Evolutionary conservation across 2,888 invertebrate genomes (phyloP).

Genomic region (Atrina japonica): DNA sequence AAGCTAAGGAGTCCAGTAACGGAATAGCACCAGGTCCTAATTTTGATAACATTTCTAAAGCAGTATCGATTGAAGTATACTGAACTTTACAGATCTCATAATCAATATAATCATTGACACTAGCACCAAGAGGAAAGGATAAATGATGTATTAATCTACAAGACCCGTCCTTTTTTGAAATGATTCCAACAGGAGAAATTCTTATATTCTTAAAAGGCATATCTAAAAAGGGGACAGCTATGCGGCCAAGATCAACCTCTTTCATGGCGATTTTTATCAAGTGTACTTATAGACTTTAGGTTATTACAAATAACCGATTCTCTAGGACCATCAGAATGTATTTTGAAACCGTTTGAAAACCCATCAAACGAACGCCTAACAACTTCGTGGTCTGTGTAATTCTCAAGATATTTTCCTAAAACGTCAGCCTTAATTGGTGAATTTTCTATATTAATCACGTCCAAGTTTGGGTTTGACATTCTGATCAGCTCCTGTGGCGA

Average conservation of each 20-base stretch:
- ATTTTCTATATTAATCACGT: constrained; percentile 1
- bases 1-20: constrained; percentile 7
- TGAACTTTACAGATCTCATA: neutral
- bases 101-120: constrained; percentile 28
- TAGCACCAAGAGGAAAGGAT: constrained; percentile 1
- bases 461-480: neutral
- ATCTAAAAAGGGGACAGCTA: constrained; percentile 6
- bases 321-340: constrained; percentile 1
- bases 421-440: constrained; percentile 10
- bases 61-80: constrained; percentile 26
- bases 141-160: constrained; percentile 27
- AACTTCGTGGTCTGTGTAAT: neutral
- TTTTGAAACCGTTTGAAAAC: constrained; percentile 4
- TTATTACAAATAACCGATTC: neutral
- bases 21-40: constrained; percentile 11
- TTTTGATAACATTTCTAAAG: constrained; percentile 12
- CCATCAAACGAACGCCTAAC: neutral
- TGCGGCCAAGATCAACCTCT: constrained; percentile 9
- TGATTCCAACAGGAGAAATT: constrained; percentile 14
- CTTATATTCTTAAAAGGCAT: neutral
- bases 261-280: neutral
- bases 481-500: too few relatives aligned
- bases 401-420: constrained; percentile 5
- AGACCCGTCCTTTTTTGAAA: constrained; percentile 3
- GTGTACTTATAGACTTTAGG: constrained; percentile 13